Evolutionary conservation across 1,140 invertebrate species (phyloP), one percentile per base, ranked within the genome.

Genomic region (Melitaea cinxia): DNA sequence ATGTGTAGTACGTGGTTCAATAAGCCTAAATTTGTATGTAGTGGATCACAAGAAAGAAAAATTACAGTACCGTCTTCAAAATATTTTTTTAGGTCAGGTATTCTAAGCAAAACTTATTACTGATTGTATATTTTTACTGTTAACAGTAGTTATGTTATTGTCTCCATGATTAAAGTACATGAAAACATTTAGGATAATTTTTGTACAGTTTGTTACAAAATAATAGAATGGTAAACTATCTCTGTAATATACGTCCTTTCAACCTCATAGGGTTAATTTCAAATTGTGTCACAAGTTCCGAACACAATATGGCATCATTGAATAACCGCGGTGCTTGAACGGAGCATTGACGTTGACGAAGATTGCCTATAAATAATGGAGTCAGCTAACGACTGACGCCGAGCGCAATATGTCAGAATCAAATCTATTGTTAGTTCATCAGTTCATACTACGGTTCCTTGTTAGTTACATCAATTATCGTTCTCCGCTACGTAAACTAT

Each of bases 341-440:
- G 33, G 53, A 52, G 45, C 59, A 62, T 62, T 80, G 78, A 81
- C 75, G 56, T 73, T 82, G 75, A 82, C 72, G 77, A 80, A 84
- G 70, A 81, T 78, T 72, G 75, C 68, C 72, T 71, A 78, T 81
- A 80, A 82, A 80, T 76, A 78, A 76, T 70, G 49, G 68, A 60
- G 64, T 65, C 47, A 58, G 33, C 60, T 70, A 73, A 73, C 62
- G 63, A 75, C 52, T 68, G 39, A 53, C 57, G 64, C 30, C 58
- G 49, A 58, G 45, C 64, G 65, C 57, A 61, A 70, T 57, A 64
- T 49, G 64, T 68, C 68, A 68, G 56, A 76, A 76, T 66, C 69
- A 75, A 66, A 66, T 62, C 63, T 70, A 73, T 66, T 73, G 67
- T 63, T 62, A 52, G 67, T 73, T 73, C 67, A 73, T 73, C 70